A percentile compares a stretch with the other conserved stretches of the same genome.
phyloP scores from a whole-genome alignment of 2,888 invertebrate species.

The Hypsopygia costalis region DNA sequence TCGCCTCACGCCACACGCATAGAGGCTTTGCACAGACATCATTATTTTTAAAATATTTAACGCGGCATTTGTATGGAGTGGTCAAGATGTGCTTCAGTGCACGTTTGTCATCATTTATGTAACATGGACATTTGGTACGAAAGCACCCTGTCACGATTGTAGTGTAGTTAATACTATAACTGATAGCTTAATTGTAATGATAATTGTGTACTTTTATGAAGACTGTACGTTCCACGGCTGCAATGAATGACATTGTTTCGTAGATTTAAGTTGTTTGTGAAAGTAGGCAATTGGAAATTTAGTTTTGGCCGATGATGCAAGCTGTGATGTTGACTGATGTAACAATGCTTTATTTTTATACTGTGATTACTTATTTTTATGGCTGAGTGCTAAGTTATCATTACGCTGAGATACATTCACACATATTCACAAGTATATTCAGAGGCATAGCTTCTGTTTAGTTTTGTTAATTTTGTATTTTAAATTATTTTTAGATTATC shows the following conservation, averaged over 20 bases:
- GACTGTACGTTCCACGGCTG: conserved; percentile 31
- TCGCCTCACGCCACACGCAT: too few relatives aligned
- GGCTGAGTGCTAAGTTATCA: conserved; percentile 54
- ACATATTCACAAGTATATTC: conserved; percentile 26
- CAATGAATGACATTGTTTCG: conserved; percentile 28
- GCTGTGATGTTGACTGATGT: conserved; percentile 76
- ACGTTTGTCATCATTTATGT: too few relatives aligned
- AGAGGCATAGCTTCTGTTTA: conserved; percentile 55
- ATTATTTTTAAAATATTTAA: too few relatives aligned
- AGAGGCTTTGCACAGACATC: too few relatives aligned
- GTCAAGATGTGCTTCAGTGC: too few relatives aligned
- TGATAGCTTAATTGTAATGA: neutral
- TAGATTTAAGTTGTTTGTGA: conserved; percentile 29
- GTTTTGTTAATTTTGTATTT: conserved; percentile 47
- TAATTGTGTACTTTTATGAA: conserved; percentile 12
- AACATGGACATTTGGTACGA: too few relatives aligned
- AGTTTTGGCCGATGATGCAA: conserved; percentile 60
- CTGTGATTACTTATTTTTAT: conserved; percentile 72
- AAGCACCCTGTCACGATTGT: too few relatives aligned
- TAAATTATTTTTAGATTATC: conserved; percentile 35
- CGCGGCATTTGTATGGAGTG: too few relatives aligned
- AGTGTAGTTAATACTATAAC: neutral
- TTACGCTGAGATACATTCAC: conserved; percentile 51
- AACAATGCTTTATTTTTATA: conserved; percentile 77
- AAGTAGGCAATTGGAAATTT: conserved; percentile 46